A percentile compares a stretch with the other conserved stretches of the same genome.
Evolutionary conservation across 2,113 vertebrate species (phyloP).

Genomic region (Seriola aureovittata): DNA sequence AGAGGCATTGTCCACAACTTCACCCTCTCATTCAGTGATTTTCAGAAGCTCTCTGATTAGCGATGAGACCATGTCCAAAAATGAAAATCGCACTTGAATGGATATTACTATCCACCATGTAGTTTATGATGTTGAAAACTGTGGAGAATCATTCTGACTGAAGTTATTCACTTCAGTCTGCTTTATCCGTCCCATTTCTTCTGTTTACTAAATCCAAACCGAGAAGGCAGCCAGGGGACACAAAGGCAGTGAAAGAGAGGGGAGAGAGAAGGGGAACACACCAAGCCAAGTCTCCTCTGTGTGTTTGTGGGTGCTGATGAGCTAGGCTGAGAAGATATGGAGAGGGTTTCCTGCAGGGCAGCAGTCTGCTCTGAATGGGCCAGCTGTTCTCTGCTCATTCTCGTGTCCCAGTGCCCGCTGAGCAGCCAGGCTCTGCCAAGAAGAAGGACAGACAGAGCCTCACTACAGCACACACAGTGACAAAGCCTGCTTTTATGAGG

Average conservation of each 20-base stretch:
- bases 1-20: slow-evolving; percentile 29
- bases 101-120: neutral
- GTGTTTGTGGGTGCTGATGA: slow-evolving; percentile 72
- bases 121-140: slow-evolving; percentile 5
- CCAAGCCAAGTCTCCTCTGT: slow-evolving; percentile 63
- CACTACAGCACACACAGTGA: slow-evolving; percentile 42
- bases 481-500: slow-evolving; percentile 60
- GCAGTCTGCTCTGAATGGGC: slow-evolving; percentile 79
- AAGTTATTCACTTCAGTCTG: slow-evolving; percentile 37
- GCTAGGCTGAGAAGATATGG: slow-evolving; percentile 60
- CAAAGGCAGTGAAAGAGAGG: slow-evolving; percentile 37
- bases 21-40: slow-evolving; percentile 3
- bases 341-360: slow-evolving; percentile 70
- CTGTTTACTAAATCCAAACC: slow-evolving; percentile 53
- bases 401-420: slow-evolving; percentile 56
- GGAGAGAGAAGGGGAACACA: slow-evolving; percentile 35
- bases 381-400: slow-evolving; percentile 77
- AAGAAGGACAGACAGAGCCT: slow-evolving; percentile 45
- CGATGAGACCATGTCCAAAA: neutral
- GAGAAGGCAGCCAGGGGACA: slow-evolving; percentile 73
- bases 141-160: slow-evolving; percentile 21
- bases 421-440: slow-evolving; percentile 59
- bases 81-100: slow-evolving; percentile 5
- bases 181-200: slow-evolving; percentile 41
- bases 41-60: slow-evolving; percentile 1